phyloP scores from a whole-genome alignment of 2,888 invertebrate species.

The Spilarctia lutea region DNA sequence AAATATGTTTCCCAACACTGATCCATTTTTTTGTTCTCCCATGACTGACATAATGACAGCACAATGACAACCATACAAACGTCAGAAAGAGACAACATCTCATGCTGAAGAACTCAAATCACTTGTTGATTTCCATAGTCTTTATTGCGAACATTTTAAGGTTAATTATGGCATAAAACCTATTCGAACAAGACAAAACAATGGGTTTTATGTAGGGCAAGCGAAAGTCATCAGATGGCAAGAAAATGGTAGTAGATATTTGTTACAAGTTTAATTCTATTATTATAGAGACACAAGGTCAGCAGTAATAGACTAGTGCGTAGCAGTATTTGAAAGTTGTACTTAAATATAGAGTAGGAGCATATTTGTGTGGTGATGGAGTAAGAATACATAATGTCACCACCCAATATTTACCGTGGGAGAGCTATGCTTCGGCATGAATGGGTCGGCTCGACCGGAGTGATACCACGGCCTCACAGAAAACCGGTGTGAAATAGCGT shows the following conservation, averaged over 20 bases:
- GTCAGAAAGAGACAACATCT: conserved; percentile 25
- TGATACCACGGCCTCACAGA: too few species aligned
- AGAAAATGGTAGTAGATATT: conserved; percentile 40
- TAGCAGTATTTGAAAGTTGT: conserved; percentile 15
- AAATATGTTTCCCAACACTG: conserved; percentile 13
- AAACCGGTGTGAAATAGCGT: too few species aligned
- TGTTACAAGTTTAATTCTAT: conserved; percentile 43
- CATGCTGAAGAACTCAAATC: conserved; percentile 6
- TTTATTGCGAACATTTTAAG: conserved; percentile 26
- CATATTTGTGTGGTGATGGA: not conserved
- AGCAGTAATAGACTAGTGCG: conserved; percentile 21
- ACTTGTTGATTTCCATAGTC: conserved; percentile 9
- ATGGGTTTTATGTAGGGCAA: conserved; percentile 39
- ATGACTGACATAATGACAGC: conserved; percentile 35
- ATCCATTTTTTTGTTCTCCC: conserved; percentile 18
- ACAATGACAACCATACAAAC: conserved; percentile 28
- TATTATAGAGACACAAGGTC: conserved; percentile 47
- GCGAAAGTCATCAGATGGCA: conserved; percentile 51
- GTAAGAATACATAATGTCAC: too few species aligned
- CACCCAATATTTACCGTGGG: too few species aligned
- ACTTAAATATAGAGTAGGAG: not conserved
- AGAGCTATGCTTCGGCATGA: too few species aligned
- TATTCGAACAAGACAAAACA: conserved; percentile 32
- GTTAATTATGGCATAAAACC: conserved; percentile 31
- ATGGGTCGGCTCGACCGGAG: too few species aligned